Evolutionary conservation across 1,140 invertebrate species (phyloP), one percentile per base, ranked within the genome.

Genomic region (Danaus plexippus): DNA sequence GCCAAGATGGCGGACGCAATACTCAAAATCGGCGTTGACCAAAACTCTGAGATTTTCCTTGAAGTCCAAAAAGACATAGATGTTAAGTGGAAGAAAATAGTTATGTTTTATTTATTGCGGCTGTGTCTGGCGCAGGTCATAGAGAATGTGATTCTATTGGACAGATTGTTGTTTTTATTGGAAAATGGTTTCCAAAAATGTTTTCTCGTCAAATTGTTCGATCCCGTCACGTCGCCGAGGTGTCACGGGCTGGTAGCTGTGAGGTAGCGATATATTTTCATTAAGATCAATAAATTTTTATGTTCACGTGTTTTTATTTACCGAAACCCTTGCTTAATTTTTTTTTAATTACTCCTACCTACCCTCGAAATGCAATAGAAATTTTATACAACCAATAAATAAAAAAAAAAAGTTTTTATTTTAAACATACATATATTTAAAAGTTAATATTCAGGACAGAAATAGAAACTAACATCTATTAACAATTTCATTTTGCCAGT

Each of bases 91-190:
- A 89, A 91, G 75, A 90, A 92, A 75, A 88, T 97, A 13, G 89
- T 94, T 58, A 75, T 93, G 11, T 97, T 96, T 80, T 96, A 96
- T 89, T 90, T 94, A 18, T 66, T 97, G 18, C 90, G 96, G 65
- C 89, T 95, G 69, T 89, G 92, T 59, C 87, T 96, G 57, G 94
- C 95, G 10, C 94, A 95, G 15, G 89, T 96, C 9, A 87, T 98
- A 42, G 97, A 98, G 87, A 91, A 90, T 64, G 84, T 96, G 1
- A 93, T 98, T 64, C 87, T 97, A 47, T 81, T 97, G 12, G 96
- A 98, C 85, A 90, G 95, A 74, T 76, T 95, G 18, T 80, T 97
- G 53, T 97, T 90, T 89, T 89, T 98, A 8, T 75, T 90, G 57
- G 94, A 96, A 78, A 86, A 90, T 69, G 88, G 88, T 22, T 89